A percentile compares a stretch with the other conserved stretches of the same genome.
phyloP scores from a whole-genome alignment of 2,888 invertebrate genomes.

The Euclidia mi region DNA sequence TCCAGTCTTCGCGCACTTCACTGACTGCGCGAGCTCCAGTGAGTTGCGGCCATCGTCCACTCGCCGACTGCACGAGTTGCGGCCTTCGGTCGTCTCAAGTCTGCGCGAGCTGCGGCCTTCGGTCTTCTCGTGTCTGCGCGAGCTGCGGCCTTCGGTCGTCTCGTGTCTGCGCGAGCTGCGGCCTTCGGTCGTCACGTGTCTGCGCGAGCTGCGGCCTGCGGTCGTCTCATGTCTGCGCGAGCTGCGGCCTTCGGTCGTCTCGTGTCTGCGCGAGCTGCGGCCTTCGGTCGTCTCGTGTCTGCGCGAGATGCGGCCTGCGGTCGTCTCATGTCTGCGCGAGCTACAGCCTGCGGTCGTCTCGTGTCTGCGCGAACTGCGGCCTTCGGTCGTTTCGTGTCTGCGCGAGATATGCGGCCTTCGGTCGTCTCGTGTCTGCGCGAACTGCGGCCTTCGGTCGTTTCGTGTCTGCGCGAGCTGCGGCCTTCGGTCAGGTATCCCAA shows the following conservation, averaged over 20 bases:
- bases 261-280: neutral
- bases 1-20: neutral
- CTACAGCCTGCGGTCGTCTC: neutral
- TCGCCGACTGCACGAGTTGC: neutral
- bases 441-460: no score
- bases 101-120: neutral
- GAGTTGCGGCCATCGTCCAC: no score
- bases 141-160: neutral
- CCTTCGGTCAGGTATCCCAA: neutral
- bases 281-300: neutral
- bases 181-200: neutral
- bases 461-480: neutral
- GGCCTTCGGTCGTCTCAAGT: neutral
- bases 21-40: neutral
- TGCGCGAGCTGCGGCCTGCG: neutral
- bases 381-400: neutral
- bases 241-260: neutral
- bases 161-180: no score
- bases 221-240: neutral
- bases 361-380: neutral
- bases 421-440: neutral
- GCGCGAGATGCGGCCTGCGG: neutral
- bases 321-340: slow-evolving; percentile 1
- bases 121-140: neutral
- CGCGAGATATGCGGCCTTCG: neutral